Conservation (phyloP, 2,797 vertebrate species). For the Leptoclinus maculatus region DNA sequence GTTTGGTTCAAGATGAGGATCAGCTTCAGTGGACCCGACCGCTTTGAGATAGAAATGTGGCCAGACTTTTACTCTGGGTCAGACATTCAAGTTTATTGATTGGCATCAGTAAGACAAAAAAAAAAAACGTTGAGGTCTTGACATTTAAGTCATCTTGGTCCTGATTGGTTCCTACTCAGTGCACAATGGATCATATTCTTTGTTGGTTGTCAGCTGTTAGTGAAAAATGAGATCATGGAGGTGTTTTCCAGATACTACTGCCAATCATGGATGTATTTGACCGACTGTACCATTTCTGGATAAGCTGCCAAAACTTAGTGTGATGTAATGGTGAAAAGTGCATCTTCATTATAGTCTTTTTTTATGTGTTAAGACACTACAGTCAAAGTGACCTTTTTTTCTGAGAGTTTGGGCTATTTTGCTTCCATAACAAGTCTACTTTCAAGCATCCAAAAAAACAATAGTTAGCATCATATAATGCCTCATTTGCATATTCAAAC, state of each 20-base stretch:
- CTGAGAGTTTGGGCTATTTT: background rate
- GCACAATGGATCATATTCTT: background rate
- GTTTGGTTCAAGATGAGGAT: slow-evolving; percentile 20
- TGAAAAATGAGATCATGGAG: background rate
- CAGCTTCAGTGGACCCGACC: slow-evolving; percentile 9
- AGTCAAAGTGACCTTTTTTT: no score
- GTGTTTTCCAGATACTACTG: slow-evolving; percentile 1
- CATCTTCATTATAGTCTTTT: background rate
- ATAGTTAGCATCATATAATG: background rate
- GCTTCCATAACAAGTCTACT: background rate
- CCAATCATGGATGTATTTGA: background rate
- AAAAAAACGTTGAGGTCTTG: background rate
- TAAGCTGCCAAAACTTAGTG: background rate
- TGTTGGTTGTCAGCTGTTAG: background rate
- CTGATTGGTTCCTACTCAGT: background rate
- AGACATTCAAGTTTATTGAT: slow-evolving; percentile 21
- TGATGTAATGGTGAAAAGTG: background rate
- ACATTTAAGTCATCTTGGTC: background rate
- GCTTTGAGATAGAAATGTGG: slow-evolving; percentile 22
- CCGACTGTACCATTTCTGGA: background rate
- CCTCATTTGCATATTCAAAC: background rate
- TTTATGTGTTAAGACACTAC: no score
- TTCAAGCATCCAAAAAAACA: background rate
- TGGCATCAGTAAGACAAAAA: slow-evolving; percentile 11
- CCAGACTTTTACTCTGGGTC: slow-evolving; percentile 18